Evolutionary conservation across 2,797 vertebrate genomes (phyloP).

Genomic region (Squalus acanthias): DNA sequence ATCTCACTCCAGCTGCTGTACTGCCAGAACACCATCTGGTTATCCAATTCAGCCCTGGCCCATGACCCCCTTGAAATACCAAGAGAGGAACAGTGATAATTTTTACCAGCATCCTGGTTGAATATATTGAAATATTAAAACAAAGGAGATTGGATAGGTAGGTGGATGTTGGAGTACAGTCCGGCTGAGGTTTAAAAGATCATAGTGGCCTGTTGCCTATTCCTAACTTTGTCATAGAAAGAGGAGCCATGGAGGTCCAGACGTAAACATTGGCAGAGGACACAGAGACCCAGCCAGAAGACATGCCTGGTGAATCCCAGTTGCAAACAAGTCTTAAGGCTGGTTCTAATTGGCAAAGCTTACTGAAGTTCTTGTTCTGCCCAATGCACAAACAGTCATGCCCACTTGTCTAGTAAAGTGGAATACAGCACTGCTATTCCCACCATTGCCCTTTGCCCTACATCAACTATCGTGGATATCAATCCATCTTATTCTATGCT

Average conservation of each 20-base stretch:
- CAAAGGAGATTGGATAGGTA: background rate
- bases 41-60: too few species aligned
- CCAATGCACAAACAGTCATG: background rate
- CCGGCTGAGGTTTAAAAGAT: too few species aligned
- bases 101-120: background rate
- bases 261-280: too few species aligned
- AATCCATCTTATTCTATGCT: background rate
- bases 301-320: background rate
- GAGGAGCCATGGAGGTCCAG: background rate
- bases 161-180: too few species aligned
- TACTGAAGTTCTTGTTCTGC: background rate
- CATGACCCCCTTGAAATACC: background rate
- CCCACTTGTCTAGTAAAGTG: background rate
- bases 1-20: background rate
- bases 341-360: background rate
- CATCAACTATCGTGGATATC: background rate
- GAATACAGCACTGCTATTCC: background rate
- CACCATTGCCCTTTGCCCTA: background rate
- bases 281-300: background rate
- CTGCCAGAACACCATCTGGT: background rate
- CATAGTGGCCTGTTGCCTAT: background rate
- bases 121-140: background rate
- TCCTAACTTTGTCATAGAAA: background rate
- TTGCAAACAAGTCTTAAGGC: background rate
- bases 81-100: background rate